Percentiles rank a stretch among this genome's conserved stretches.
Conservation (phyloP, 2,113 vertebrate genomes). For the Scartelaos histophorus region DNA sequence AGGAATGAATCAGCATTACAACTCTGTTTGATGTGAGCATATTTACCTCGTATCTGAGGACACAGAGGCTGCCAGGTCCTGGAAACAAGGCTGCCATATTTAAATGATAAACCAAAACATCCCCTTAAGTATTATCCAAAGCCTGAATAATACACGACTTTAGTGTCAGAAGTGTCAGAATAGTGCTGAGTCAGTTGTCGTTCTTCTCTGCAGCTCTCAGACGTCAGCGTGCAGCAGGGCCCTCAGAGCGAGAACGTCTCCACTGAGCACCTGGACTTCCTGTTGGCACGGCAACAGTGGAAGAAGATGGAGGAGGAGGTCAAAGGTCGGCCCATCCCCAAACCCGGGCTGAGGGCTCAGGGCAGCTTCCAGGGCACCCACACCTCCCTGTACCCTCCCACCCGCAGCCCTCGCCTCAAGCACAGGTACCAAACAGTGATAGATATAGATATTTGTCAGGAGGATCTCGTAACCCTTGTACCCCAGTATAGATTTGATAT, state of each 20-base stretch:
- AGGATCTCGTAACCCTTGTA: too few relatives aligned
- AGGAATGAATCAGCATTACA: too few relatives aligned
- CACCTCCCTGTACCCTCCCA: constrained; percentile 60
- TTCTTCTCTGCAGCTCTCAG: constrained; percentile 24
- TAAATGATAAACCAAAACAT: too few relatives aligned
- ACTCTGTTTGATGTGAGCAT: too few relatives aligned
- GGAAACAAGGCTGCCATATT: too few relatives aligned
- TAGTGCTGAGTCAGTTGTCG: too few relatives aligned
- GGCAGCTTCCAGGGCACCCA: constrained; percentile 67
- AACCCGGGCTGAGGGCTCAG: constrained; percentile 54
- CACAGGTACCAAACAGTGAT: constrained; percentile 64
- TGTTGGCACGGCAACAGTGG: constrained; percentile 71
- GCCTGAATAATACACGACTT: too few relatives aligned
- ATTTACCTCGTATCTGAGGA: too few relatives aligned
- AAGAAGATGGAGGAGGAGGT: constrained; percentile 71
- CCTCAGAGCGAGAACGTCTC: constrained; percentile 61
- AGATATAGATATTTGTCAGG: too few relatives aligned
- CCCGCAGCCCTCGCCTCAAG: constrained; percentile 65
- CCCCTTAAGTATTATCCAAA: too few relatives aligned
- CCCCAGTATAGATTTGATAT: neutral
- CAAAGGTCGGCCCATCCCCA: constrained; percentile 61
- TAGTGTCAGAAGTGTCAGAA: too few relatives aligned
- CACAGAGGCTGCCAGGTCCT: too few relatives aligned
- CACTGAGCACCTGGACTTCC: constrained; percentile 72
- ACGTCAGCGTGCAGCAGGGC: constrained; percentile 58